Evolutionary conservation across 2,797 vertebrate species (phyloP).

Genomic region (Chloroceryle amazona): DNA sequence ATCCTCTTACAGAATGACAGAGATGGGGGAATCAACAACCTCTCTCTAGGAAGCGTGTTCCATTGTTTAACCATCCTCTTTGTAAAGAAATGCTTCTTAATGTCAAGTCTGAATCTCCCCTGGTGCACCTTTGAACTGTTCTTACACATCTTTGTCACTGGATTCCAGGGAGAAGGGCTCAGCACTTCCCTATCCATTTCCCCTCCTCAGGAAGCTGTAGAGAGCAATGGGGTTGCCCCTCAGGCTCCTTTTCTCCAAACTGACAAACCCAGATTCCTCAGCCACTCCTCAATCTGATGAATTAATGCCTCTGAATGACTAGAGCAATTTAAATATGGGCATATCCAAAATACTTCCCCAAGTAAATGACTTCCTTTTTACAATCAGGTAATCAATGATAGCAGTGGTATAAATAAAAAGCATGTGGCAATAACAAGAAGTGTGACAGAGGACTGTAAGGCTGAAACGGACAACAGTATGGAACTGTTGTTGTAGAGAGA

Average conservation of each 20-base stretch:
- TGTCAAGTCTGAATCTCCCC: neutral
- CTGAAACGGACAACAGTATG: neutral
- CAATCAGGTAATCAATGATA: neutral
- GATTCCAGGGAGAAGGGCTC: neutral
- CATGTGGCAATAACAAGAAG: neutral
- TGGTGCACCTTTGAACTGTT: neutral
- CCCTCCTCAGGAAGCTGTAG: neutral
- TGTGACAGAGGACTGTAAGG: neutral
- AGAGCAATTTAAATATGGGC: neutral
- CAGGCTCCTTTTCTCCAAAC: neutral
- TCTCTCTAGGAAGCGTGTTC: neutral
- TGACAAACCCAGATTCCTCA: neutral
- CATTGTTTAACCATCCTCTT: neutral
- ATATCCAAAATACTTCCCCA: neutral
- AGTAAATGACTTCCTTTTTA: neutral
- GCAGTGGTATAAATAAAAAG: neutral
- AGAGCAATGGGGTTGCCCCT: neutral
- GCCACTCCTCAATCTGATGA: neutral
- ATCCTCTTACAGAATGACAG: neutral
- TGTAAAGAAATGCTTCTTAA: neutral
- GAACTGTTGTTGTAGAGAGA: neutral
- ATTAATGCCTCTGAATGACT: neutral
- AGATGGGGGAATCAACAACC: neutral
- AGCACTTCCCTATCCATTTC: neutral
- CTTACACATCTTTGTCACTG: fast-evolving